Conservation (phyloP, 1,140 invertebrate genomes). For the Diplogasteroides magnus region DNA sequence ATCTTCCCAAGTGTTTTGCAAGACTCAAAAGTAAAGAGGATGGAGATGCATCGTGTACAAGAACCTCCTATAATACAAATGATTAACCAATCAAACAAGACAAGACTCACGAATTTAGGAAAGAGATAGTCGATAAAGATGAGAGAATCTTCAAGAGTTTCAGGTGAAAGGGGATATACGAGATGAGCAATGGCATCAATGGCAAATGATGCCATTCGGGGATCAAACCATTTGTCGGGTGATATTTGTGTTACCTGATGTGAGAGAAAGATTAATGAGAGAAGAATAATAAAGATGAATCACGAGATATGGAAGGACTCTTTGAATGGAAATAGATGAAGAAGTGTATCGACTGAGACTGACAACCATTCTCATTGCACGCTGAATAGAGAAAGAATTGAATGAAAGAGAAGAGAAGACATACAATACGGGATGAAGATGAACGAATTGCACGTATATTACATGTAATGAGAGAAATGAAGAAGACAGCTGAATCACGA, state of each 20-base stretch:
- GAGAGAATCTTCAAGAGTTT: conserved; percentile 48
- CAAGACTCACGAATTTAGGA: conserved; percentile 35
- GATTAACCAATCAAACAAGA: neutral
- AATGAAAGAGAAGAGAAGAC: conserved; percentile 5
- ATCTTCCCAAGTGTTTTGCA: conserved; percentile 2
- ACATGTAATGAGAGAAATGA: conserved; percentile 48
- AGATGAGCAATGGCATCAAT: conserved; percentile 41
- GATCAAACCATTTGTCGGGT: neutral
- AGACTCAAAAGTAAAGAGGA: conserved; percentile 14
- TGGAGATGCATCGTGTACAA: conserved; percentile 8
- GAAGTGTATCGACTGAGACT: conserved; percentile 36
- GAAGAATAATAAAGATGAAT: conserved; percentile 9
- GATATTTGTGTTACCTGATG: neutral
- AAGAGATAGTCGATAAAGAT: conserved; percentile 51
- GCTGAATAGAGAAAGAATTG: conserved; percentile 29
- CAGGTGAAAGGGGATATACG: conserved; percentile 27
- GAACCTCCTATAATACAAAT: neutral
- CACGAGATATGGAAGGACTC: conserved; percentile 50
- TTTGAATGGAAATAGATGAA: conserved; percentile 39
- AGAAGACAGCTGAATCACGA: conserved; percentile 35
- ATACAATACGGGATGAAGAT: conserved; percentile 45
- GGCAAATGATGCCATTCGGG: conserved; percentile 35
- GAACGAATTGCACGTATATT: conserved; percentile 45
- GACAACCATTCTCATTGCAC: conserved; percentile 44
- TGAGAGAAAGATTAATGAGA: conserved; percentile 9